These are phyloP conservation scores for Sebastes dallii DNA, from an alignment of 2,797 vertebrate species.

Conservation along the genomic window DNA sequence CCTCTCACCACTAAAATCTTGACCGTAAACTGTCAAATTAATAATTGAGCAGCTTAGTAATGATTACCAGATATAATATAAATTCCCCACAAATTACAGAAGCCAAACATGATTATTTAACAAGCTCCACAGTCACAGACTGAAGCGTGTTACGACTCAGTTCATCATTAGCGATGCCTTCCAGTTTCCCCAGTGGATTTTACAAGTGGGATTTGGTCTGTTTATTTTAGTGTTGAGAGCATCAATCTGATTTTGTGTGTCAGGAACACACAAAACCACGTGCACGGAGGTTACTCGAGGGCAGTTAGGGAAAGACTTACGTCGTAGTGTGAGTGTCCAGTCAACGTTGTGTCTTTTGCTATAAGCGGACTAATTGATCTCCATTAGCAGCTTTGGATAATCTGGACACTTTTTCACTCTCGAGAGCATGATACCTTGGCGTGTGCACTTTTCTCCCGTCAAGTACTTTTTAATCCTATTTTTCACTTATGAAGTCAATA, in stretches of 20 bases:
- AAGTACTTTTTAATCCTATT: not conserved
- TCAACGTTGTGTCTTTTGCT: slow-evolving; percentile 25
- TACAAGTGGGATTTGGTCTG: slow-evolving; percentile 5
- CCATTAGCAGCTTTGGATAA: slow-evolving; percentile 70
- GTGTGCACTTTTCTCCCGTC: not conserved
- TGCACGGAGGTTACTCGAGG: slow-evolving; percentile 39
- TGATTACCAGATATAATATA: slow-evolving; percentile 2
- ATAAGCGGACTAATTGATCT: slow-evolving; percentile 77
- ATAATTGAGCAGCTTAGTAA: slow-evolving; percentile 6
- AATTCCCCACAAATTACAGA: not conserved
- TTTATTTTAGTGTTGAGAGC: slow-evolving; percentile 35
- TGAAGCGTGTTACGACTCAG: not conserved
- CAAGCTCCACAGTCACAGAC: not conserved
- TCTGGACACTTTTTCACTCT: slow-evolving; percentile 46
- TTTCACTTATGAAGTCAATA: not conserved
- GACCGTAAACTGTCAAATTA: not conserved
- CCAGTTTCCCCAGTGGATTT: not conserved
- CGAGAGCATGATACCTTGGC: slow-evolving; percentile 29
- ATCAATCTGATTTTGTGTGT: slow-evolving; percentile 47
- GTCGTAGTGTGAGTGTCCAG: slow-evolving; percentile 9
- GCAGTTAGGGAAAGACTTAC: slow-evolving; percentile 31
- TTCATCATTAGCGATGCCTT: not conserved
- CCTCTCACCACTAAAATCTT: not conserved
- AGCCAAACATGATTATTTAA: slow-evolving; percentile 12
- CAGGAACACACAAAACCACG: slow-evolving; percentile 19